Evolutionary conservation across 1,140 invertebrate species (phyloP), one percentile per base, ranked within the genome.

Genomic region (Lasioglossum albipes): DNA sequence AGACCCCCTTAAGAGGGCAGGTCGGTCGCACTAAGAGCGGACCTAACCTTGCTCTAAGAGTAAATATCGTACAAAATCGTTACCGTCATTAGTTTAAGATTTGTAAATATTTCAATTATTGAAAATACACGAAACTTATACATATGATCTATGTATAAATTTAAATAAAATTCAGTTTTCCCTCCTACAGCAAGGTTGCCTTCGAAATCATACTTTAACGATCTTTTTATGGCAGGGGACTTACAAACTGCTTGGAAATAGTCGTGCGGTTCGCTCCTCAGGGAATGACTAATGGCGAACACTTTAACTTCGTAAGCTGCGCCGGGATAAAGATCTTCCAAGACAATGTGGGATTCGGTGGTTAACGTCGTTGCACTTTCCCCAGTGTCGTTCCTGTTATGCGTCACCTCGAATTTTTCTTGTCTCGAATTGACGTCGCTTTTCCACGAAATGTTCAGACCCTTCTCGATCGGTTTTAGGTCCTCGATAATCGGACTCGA

Each of bases 391-490:
- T 97, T 97, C 83, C 97, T 94, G 0, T 95, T 95, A 89, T 97
- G 97, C 22, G 96, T 95, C 20, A 99, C 95, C 93, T 97, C 96
- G 92, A 97, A 99, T 89, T 96, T 96, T 86, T 98, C 97, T 92
- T 99, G 97, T 65, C 96, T 94, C 2, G 97, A 98, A 89, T 97
- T 98, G 0, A 98, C 97, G 91, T 98, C 98, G 75, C 96, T 97
- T 93, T 98, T 97, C 97, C 97, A 99, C 16, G 97, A 97, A 57
- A 99, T 97, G 83, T 97, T 97, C 70, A 98, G 93, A 6, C 96
- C 96, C 88, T 95, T 94, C 27, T 95, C 94, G 64, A 97, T 96
- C 2, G 96, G 95, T 89, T 95, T 96, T 41, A 98, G 91, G 88
- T 97, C 96, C 90, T 97, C 96, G 76, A 98, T 98, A 76, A 98